Evolutionary conservation across 2,113 vertebrate species (phyloP).

Genomic region (Jacana jacana): DNA sequence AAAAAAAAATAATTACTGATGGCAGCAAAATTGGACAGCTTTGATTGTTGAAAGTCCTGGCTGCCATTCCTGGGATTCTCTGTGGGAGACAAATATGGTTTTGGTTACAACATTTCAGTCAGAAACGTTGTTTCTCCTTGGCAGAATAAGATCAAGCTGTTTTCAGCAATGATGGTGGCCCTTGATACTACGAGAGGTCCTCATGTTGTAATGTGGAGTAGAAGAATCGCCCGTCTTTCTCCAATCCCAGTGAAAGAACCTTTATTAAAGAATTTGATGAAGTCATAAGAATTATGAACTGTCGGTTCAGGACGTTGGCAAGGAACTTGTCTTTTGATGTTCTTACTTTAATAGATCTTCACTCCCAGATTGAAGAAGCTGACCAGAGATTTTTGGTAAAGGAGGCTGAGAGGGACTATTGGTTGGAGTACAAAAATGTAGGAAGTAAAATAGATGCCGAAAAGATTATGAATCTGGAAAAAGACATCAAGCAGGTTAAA

Average conservation of each 20-base stretch:
- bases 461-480: slow-evolving; percentile 71
- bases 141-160: neutral
- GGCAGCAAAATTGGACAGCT: neutral
- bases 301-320: neutral
- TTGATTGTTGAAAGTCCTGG: neutral
- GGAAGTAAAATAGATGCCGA: slow-evolving; percentile 66
- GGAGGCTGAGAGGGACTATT: slow-evolving; percentile 71
- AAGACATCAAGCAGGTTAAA: slow-evolving; percentile 67
- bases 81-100: neutral
- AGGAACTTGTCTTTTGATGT: neutral
- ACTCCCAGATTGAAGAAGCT: slow-evolving; percentile 46
- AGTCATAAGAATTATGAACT: neutral
- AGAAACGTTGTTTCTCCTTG: neutral
- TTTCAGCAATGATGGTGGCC: neutral
- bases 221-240: neutral
- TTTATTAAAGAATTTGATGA: neutral
- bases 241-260: neutral
- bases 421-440: slow-evolving; percentile 78
- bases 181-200: neutral
- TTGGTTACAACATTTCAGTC: neutral
- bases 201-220: neutral
- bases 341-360: slow-evolving; percentile 66
- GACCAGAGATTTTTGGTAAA: slow-evolving; percentile 58
- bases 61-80: neutral
- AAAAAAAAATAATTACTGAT: neutral